Evolutionary conservation across 2,888 invertebrate species (phyloP).

Genomic region (Antitype chi): DNA sequence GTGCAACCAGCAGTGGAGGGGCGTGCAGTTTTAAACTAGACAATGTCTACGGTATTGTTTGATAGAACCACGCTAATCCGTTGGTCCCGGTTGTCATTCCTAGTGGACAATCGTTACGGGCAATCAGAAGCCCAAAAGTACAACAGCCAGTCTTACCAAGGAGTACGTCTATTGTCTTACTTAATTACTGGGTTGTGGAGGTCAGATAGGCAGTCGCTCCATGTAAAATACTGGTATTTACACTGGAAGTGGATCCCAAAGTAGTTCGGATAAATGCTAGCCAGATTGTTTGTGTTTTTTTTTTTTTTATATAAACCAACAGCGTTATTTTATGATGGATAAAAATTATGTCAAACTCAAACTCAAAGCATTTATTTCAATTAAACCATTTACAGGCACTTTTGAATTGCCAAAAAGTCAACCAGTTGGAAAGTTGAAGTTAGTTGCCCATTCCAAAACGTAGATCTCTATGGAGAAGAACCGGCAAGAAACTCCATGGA

Average conservation of each 20-base stretch:
- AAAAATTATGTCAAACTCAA: too few relatives aligned
- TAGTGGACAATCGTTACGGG: neutral
- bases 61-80: too few relatives aligned
- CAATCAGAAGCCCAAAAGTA: neutral
- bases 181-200: neutral
- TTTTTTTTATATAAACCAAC: neutral
- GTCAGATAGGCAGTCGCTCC: neutral
- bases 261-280: neutral
- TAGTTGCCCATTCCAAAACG: too few relatives aligned
- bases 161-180: too few relatives aligned
- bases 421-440: too few relatives aligned
- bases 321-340: neutral
- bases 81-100: neutral
- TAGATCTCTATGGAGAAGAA: too few relatives aligned
- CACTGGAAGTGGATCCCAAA: neutral
- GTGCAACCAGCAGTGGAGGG: too few relatives aligned
- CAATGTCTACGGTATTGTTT: neutral
- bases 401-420: too few relatives aligned
- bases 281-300: neutral
- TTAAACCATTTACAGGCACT: too few relatives aligned
- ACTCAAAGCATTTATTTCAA: too few relatives aligned
- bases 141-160: neutral
- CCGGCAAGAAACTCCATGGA: too few relatives aligned
- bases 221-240: neutral
- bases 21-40: too few relatives aligned